These are phyloP conservation scores for Macrotis lagotis DNA, from an alignment of 2,113 vertebrate genomes.

Conservation along the genomic window DNA sequence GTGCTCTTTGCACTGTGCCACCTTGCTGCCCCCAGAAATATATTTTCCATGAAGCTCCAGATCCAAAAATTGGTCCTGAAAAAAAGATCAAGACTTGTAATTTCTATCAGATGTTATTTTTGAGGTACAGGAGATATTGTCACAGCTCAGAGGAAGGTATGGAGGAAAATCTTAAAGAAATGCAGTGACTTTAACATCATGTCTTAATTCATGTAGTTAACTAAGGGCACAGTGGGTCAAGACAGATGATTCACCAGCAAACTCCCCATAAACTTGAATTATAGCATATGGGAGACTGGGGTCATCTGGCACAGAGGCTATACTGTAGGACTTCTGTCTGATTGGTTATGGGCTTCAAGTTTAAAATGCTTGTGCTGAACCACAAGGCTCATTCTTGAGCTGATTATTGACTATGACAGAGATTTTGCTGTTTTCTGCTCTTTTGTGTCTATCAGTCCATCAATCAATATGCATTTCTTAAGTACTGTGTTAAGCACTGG, in stretches of 20 bases:
- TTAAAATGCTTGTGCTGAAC: neutral
- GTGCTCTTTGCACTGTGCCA: too few species aligned
- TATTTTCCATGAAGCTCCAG: neutral
- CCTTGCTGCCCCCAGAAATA: too few species aligned
- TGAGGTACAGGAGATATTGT: neutral
- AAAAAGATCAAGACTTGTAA: neutral
- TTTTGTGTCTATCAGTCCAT: neutral
- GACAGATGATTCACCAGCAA: neutral
- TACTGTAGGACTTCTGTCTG: neutral
- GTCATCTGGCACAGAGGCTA: neutral
- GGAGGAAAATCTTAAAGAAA: neutral
- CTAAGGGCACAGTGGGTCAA: neutral
- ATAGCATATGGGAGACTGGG: neutral
- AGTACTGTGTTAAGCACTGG: neutral
- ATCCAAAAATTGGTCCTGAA: neutral
- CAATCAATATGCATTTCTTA: neutral
- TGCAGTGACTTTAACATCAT: neutral
- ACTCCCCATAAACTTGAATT: neutral
- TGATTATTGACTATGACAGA: neutral
- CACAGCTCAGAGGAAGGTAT: neutral
- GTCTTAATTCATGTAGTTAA: neutral
- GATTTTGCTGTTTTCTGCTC: neutral
- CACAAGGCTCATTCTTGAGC: neutral
- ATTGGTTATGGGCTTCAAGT: neutral
- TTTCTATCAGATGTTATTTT: neutral